Conservation (phyloP, 2,113 vertebrate species). For the Zingel zingel region DNA sequence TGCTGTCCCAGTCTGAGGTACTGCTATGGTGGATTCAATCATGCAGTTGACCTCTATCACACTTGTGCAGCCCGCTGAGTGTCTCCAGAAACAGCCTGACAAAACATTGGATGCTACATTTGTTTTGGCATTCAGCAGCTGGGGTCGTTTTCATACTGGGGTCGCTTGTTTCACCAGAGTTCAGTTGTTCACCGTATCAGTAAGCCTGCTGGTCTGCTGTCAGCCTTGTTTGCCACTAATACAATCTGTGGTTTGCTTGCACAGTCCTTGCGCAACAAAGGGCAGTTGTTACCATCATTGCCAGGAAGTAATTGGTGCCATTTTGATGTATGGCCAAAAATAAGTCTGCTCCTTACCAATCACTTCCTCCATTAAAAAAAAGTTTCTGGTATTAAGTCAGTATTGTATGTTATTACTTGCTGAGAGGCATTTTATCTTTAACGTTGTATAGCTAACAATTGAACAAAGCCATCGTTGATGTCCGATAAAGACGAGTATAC, state of each 20-base stretch:
- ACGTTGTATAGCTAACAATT: background rate
- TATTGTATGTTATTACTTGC: background rate
- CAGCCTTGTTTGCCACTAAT: background rate
- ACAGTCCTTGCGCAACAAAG: background rate
- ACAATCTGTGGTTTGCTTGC: background rate
- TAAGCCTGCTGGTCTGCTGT: background rate
- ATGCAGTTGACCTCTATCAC: conserved; percentile 67
- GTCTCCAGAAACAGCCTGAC: conserved; percentile 44
- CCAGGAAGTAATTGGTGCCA: background rate
- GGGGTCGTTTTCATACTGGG: conserved; percentile 29
- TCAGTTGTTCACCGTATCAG: conserved; percentile 1
- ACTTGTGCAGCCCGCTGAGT: conserved; percentile 39
- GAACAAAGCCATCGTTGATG: background rate
- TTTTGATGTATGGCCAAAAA: conserved; percentile 8
- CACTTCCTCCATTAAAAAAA: background rate
- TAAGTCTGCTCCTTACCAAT: background rate
- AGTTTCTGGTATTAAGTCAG: background rate
- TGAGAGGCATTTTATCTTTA: background rate
- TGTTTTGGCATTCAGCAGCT: conserved; percentile 17
- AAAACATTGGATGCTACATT: conserved; percentile 30
- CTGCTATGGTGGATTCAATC: conserved; percentile 62
- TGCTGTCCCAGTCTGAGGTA: conserved; percentile 52
- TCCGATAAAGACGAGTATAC: background rate
- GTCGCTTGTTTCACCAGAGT: conserved; percentile 15
- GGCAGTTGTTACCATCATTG: background rate